Base-by-base conservation (phyloP, 64 coral and sea anemone genomes). In the Pocillopora damicornis region DNA sequence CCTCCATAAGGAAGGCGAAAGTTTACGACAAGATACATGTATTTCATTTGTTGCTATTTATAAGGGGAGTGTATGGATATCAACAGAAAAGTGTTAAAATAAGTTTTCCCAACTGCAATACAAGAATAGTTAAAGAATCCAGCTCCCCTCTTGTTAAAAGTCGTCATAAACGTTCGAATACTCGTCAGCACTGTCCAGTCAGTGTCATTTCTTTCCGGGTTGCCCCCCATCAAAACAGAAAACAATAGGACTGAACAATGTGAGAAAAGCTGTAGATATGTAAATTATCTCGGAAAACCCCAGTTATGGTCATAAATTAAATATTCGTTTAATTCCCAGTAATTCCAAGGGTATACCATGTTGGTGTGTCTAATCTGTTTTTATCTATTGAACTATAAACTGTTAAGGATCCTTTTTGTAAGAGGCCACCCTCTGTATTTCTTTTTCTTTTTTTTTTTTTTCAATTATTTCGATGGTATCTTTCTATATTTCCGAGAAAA, bases 261-360 rank as follows among this genome's bases (percentile, higher is more conserved):
- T 20, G 22, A 71, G 67, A 71, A 71, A 71, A 25, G n/a, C 58
- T 79, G 77, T 79, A 79, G 77, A 79, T 79, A 79, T 79, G 56
- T 79, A 59, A 14, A 79, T 59, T 23, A 42, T 18, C 75, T 77
- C 17, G 75, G 38, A 11, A n/a, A 77, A 58, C 18, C 13, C 2
- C 17, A 37, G 35, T 77, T 7, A 51, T 51, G 42, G 5, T 42
- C 15, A 7, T 76, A 36, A 76, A 6, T 45, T 56, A 51, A 35
- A 37, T 35, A 11, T 20, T 71, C 22, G 67, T 23, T n/a, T 23
- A 9, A 20, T 25, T 71, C 11, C 67, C 17, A 18, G 14, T 18
- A 23, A 23, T 71, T 71, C 18, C 1, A 71, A 71, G 22, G n/a
- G 20, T 71, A 71, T 11, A 11, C 7, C 20, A 25, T 23, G 1